These are phyloP conservation scores for Geopemphigus sp. DNA, from an alignment of 1,140 invertebrate genomes.

Conservation along the genomic window DNA sequence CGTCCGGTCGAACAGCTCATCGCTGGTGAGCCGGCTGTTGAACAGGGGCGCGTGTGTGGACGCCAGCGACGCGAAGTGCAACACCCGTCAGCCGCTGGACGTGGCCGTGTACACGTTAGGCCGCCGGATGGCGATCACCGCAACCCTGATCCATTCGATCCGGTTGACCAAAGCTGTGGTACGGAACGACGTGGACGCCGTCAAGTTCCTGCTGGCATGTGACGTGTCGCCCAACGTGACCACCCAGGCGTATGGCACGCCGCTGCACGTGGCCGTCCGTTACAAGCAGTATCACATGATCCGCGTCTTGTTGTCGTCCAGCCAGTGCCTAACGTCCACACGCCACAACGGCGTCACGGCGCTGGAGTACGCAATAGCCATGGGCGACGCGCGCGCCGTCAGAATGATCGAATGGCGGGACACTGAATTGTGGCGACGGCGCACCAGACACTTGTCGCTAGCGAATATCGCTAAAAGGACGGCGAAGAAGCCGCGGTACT, in stretches of 20 bases:
- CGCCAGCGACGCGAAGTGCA: neutral
- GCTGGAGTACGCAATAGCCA: slow-evolving; percentile 5
- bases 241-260: slow-evolving; percentile 21
- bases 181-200: neutral
- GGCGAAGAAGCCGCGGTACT: too few relatives aligned
- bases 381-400: slow-evolving; percentile 18
- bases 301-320: neutral
- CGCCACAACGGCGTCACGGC: slow-evolving; percentile 14
- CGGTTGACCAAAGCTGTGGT: slow-evolving; percentile 22
- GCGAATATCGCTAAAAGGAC: neutral
- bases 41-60: slow-evolving; percentile 13
- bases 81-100: neutral
- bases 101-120: slow-evolving; percentile 7
- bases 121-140: neutral
- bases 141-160: neutral
- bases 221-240: slow-evolving; percentile 31
- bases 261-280: slow-evolving; percentile 15
- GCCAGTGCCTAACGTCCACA: neutral
- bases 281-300: slow-evolving; percentile 8
- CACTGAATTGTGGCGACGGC: too few relatives aligned
- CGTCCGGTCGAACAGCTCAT: neutral
- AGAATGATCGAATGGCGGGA: neutral
- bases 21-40: neutral
- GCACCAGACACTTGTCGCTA: neutral
- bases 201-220: slow-evolving; percentile 2